Evolutionary conservation across 2,113 vertebrate species (phyloP).

Genomic region (Theropithecus gelada): DNA sequence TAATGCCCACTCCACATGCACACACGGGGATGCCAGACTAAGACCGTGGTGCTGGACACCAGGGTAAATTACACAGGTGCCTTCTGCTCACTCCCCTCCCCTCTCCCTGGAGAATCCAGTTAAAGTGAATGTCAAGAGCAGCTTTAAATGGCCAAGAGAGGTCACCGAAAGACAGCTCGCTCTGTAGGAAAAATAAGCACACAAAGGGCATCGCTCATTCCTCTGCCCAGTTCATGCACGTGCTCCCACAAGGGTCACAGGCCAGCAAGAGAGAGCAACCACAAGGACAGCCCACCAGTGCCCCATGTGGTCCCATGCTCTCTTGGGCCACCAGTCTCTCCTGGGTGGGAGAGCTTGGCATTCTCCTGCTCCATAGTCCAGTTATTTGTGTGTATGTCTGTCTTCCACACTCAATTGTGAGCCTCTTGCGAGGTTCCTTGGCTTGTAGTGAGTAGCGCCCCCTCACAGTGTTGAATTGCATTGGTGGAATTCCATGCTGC

Average conservation of each 20-base stretch:
- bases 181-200: neutral
- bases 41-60: neutral
- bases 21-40: fast-evolving
- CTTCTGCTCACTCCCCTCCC: neutral
- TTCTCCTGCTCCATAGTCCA: neutral
- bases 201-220: neutral
- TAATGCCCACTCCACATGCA: fast-evolving
- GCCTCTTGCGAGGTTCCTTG: neutral
- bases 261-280: neutral
- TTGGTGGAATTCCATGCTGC: neutral
- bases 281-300: neutral
- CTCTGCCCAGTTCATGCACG: neutral
- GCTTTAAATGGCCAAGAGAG: neutral
- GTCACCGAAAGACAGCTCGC: neutral
- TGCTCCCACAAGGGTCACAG: neutral
- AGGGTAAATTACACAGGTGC: neutral
- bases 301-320: neutral
- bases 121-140: neutral
- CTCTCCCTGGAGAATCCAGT: neutral
- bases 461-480: neutral
- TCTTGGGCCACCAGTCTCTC: neutral
- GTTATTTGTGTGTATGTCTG: too few species aligned
- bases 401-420: neutral
- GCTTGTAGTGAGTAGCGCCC: neutral
- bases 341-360: neutral